phyloP scores from a whole-genome alignment of 1,140 invertebrate species.

The Calephelis nemesis region DNA sequence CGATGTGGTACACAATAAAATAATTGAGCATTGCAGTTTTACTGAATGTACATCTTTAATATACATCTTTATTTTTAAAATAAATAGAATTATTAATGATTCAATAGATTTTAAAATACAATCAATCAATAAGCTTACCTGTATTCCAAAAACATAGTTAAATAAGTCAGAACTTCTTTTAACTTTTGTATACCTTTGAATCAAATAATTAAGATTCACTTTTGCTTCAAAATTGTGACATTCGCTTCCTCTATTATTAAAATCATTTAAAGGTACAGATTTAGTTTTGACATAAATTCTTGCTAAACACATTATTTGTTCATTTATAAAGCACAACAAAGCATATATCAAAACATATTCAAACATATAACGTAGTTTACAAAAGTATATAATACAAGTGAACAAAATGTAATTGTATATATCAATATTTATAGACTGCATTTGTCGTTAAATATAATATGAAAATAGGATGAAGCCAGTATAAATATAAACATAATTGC shows the following conservation, averaged over 20 bases:
- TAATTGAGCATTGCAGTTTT: too few relatives aligned
- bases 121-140: conserved; percentile 24
- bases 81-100: too few relatives aligned
- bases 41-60: too few relatives aligned
- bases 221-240: background rate
- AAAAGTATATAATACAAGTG: background rate
- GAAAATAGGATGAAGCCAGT: background rate
- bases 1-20: too few relatives aligned
- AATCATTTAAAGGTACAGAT: background rate
- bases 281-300: background rate
- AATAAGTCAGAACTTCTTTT: conserved; percentile 27
- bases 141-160: conserved; percentile 29
- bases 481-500: background rate
- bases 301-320: background rate
- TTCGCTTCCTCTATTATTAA: background rate
- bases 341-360: background rate
- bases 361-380: conserved; percentile 1
- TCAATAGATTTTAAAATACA: too few relatives aligned
- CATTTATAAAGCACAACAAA: background rate
- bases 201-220: background rate
- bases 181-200: conserved; percentile 4
- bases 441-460: background rate
- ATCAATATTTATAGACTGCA: background rate
- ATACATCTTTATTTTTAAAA: too few relatives aligned
- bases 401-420: background rate